Conservation (phyloP, 2,113 vertebrate species). For the Spheniscus mendiculus region DNA sequence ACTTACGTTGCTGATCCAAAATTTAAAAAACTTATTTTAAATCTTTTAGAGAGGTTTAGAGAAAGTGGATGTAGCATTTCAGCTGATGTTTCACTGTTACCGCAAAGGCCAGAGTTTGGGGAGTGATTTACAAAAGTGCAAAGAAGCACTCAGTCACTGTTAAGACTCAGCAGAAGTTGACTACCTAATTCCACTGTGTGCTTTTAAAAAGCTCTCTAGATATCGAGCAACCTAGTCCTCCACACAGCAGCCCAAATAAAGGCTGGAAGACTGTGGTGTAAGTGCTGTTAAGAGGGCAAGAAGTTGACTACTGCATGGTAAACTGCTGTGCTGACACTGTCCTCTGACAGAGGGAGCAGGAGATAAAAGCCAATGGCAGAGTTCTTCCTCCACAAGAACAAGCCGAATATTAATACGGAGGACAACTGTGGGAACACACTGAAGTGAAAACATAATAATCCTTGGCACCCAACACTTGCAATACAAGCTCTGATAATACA, state of each 20-base stretch:
- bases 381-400: neutral
- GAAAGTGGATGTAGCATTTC: neutral
- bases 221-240: neutral
- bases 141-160: neutral
- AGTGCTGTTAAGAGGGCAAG: neutral
- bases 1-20: neutral
- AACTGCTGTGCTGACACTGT: neutral
- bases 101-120: neutral
- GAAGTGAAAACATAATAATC: neutral
- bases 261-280: neutral
- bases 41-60: neutral
- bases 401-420: fast-evolving
- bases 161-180: neutral
- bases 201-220: neutral
- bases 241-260: neutral
- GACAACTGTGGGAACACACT: neutral
- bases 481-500: neutral
- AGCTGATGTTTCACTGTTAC: neutral
- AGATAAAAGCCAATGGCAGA: neutral
- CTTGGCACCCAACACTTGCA: neutral
- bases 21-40: neutral
- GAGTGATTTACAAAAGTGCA: neutral
- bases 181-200: neutral
- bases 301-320: neutral
- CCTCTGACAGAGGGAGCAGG: neutral